These are phyloP conservation scores for Episyrphus balteatus DNA, from an alignment of 1,140 invertebrate genomes.

Conservation along the genomic window DNA sequence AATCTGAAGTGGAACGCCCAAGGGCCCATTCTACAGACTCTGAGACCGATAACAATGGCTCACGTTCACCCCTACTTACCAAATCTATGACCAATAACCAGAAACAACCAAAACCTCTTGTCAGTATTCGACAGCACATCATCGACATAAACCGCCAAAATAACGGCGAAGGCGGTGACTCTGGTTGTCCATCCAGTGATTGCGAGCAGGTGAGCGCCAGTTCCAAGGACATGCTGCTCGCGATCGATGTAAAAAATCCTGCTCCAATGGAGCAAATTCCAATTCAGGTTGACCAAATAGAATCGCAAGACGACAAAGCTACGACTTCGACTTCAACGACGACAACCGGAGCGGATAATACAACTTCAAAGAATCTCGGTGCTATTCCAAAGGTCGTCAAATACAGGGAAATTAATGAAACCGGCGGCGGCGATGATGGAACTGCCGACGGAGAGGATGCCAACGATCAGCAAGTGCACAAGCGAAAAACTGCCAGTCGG, in stretches of 20 bases:
- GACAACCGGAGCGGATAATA: slow-evolving; percentile 22
- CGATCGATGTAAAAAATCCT: slow-evolving; percentile 15
- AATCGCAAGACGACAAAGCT: slow-evolving; percentile 6
- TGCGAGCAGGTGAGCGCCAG: slow-evolving; percentile 48
- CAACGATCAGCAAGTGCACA: slow-evolving; percentile 9
- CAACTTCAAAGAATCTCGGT: slow-evolving; percentile 49
- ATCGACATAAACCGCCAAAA: not conserved
- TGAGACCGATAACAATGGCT: slow-evolving; percentile 49
- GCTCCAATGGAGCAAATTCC: too few relatives aligned
- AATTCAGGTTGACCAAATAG: not conserved
- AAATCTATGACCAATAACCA: slow-evolving; percentile 12
- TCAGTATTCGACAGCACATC: not conserved
- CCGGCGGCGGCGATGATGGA: not conserved
- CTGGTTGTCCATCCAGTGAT: slow-evolving; percentile 31
- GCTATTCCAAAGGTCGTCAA: slow-evolving; percentile 54
- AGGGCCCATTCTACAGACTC: slow-evolving; percentile 41
- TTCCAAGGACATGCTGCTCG: slow-evolving; percentile 51
- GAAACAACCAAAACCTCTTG: slow-evolving; percentile 1
- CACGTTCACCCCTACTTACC: slow-evolving; percentile 45
- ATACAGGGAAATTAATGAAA: slow-evolving; percentile 27
- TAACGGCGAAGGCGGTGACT: slow-evolving; percentile 24
- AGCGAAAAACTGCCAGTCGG: slow-evolving; percentile 6
- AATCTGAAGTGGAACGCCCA: slow-evolving; percentile 40
- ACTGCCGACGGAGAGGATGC: not conserved
- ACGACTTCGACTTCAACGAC: slow-evolving; percentile 10